Base-by-base conservation (phyloP, 1,140 invertebrate genomes). In the Samia ricini region DNA sequence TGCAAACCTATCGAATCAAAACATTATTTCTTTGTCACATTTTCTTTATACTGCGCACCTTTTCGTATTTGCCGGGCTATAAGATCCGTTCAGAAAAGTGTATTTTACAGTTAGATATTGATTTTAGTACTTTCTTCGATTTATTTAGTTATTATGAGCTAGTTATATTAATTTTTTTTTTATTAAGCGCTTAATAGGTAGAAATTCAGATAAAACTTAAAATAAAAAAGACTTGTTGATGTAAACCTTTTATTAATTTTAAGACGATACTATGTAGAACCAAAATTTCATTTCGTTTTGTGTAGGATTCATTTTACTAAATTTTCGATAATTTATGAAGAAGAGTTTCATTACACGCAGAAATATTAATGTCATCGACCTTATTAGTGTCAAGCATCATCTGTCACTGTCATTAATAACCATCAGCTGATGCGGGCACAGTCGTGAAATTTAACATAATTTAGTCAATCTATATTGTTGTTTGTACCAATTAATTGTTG, bases 61-160 rank as follows among this genome's bases (percentile, higher is more conserved):
- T 57, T 68, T 50, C 18, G 51, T 57, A 36, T 59, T 64, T 26
- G 60, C 12, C 49, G 67, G 36, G 33, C 51, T 48, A 64, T 64
- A 59, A 21, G 12, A 22, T 63, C 59, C 67, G 67, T 69, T 64
- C 48, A 8, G 51, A 62, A 69, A 64, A 29, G 2, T 10, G 5
- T 22, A 26, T 20, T 36, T 22, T 24, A 54, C 50, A 55, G 15
- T 22, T 26, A 49, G 55, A 61, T 52, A 55, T 56, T 60, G 33
- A 36, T 57, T 33, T 57, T 33, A 20, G 5, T 20, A 7, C 20
- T 4, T 15, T 8, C 10, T 42, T 42, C 10, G 15, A 4, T 42
- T 15, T 15, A 15, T 42, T 42, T 42, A 15, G 15, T 42, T 12
- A 15, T 15, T 12, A 42, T 15, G 15, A 42, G n/a, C 10, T n/a